Conservation (phyloP, 2,888 invertebrate species). For the Subacronicta megacephala region DNA sequence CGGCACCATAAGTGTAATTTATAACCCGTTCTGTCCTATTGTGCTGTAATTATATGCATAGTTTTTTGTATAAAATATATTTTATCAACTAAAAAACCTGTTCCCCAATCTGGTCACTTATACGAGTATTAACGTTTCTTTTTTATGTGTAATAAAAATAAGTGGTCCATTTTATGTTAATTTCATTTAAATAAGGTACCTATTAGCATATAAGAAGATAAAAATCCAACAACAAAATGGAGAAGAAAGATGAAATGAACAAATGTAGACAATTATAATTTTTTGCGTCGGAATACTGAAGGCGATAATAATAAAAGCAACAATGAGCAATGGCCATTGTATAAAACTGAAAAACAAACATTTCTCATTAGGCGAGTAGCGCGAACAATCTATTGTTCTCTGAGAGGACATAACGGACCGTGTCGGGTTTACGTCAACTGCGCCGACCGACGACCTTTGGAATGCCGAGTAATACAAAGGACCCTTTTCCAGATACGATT, state of each 20-base stretch:
- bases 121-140: constrained; percentile 14
- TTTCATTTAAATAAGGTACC: constrained; percentile 24
- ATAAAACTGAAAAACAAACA: constrained; percentile 84
- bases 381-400: constrained; percentile 84
- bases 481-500: constrained; percentile 26
- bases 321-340: constrained; percentile 82
- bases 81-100: constrained; percentile 18
- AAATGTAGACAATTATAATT: constrained; percentile 59
- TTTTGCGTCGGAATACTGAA: constrained; percentile 68
- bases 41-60: constrained; percentile 17
- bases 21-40: constrained; percentile 64
- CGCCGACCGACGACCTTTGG: constrained; percentile 76
- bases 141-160: constrained; percentile 26
- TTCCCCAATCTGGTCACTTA: constrained; percentile 27
- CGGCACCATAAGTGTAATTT: constrained; percentile 65
- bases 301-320: constrained; percentile 79
- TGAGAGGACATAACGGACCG: constrained; percentile 85
- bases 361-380: constrained; percentile 87
- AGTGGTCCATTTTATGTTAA: constrained; percentile 13
- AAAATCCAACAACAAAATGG: constrained; percentile 5
- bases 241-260: constrained; percentile 30
- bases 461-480: constrained; percentile 57
- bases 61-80: constrained; percentile 14
- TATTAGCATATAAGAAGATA: constrained; percentile 20
- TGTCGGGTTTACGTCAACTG: constrained; percentile 84